These are phyloP conservation scores for Kradibia gibbosae DNA, from an alignment of 1,140 invertebrate genomes.

Conservation along the genomic window DNA sequence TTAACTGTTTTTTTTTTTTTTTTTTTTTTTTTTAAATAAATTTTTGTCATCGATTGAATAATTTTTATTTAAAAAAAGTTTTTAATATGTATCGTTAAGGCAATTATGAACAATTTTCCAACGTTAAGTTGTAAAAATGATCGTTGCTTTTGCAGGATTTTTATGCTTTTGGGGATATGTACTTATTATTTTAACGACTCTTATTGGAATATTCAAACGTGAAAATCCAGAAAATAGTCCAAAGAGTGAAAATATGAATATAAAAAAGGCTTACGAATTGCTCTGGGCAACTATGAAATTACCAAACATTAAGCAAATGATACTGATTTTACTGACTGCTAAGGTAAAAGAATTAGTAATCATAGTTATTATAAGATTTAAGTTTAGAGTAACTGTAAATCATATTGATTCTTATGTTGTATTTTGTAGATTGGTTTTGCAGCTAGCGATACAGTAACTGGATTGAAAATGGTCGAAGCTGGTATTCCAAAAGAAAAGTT, in stretches of 20 bases:
- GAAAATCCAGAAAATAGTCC: slow-evolving; percentile 77
- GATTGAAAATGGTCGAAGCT: slow-evolving; percentile 94
- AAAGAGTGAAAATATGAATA: slow-evolving; percentile 75
- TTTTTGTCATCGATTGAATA: too few relatives aligned
- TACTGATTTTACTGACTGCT: slow-evolving; percentile 88
- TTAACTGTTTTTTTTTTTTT: too few relatives aligned
- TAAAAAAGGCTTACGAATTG: slow-evolving; percentile 88
- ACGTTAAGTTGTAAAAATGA: not conserved
- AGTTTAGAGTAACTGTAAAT: not conserved
- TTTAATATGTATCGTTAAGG: too few relatives aligned
- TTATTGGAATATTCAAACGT: slow-evolving; percentile 91
- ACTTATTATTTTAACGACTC: slow-evolving; percentile 92
- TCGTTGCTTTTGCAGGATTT: slow-evolving; percentile 79
- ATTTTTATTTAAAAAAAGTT: too few relatives aligned
- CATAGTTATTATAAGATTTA: not conserved
- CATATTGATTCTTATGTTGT: not conserved
- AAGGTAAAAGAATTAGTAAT: slow-evolving; percentile 78
- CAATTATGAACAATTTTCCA: too few relatives aligned
- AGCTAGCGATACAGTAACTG: slow-evolving; percentile 95
- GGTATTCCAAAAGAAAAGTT: slow-evolving; percentile 97
- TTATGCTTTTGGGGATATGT: slow-evolving; percentile 95
- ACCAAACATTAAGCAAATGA: slow-evolving; percentile 84
- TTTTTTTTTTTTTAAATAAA: too few relatives aligned
- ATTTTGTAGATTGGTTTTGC: slow-evolving; percentile 90
- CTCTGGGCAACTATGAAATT: slow-evolving; percentile 89